Conservation (phyloP, 2,888 invertebrate genomes). For the Drosophila acutilabella region DNA sequence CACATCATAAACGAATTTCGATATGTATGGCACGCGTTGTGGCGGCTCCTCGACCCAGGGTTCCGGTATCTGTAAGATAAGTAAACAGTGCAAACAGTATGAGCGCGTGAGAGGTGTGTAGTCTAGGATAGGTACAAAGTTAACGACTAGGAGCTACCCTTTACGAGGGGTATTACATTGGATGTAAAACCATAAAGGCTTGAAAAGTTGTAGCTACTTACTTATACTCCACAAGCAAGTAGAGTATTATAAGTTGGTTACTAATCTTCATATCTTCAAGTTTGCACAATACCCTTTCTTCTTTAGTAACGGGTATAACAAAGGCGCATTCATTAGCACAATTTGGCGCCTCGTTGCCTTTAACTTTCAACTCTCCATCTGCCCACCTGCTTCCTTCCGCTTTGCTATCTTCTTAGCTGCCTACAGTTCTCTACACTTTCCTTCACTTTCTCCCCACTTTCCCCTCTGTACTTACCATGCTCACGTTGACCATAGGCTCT, state of each 20-base stretch:
- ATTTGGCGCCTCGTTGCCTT: constrained; percentile 47
- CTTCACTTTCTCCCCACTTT: neutral
- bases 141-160: neutral
- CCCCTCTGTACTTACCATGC: constrained; percentile 86
- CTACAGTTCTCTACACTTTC: neutral
- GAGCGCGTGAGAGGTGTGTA: neutral
- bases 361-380: neutral
- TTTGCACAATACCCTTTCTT: neutral
- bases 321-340: constrained; percentile 64
- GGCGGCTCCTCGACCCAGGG: constrained; percentile 94
- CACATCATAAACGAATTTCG: constrained; percentile 89
- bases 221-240: too few relatives aligned
- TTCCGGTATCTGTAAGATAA: constrained; percentile 61
- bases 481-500: constrained; percentile 87
- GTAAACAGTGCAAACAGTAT: constrained; percentile 3
- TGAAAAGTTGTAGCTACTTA: too few relatives aligned
- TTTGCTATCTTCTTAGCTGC: neutral
- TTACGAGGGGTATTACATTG: neutral
- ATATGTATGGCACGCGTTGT: constrained; percentile 90
- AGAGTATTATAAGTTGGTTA: too few relatives aligned
- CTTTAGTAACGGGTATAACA: constrained; percentile 32
- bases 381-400: neutral
- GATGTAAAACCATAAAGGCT: too few relatives aligned
- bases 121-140: neutral
- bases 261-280: too few relatives aligned